Base-by-base conservation (phyloP, 2,113 vertebrate genomes). In the Oceanodroma tethys region DNA sequence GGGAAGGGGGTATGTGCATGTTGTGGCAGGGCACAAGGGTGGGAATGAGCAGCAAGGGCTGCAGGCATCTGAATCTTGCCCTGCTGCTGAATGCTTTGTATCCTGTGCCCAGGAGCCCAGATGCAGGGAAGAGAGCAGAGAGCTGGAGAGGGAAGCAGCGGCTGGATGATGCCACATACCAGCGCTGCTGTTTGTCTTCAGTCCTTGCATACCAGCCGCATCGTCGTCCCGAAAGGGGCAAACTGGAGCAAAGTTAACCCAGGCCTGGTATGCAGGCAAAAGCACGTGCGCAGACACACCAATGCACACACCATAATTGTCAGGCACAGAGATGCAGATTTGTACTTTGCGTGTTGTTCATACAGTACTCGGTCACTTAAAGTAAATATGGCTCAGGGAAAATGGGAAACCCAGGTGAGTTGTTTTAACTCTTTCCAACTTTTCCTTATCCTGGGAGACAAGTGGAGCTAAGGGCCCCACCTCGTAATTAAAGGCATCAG, bases 401-500 rank as follows among this genome's bases (percentile, higher is more conserved):
- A 86, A 80, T 9, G 11, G 42, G 48, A 80, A 70, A 59, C n/a
- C 70, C 72, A 67, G 58, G 50, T 0, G 13, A 93, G 68, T 26
- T 56, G 34, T 71, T 88, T 73, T 6, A 95, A 75, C 11, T 68
- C 36, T 50, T 43, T 76, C 71, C 82, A 89, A 8, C 71, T 84
- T 79, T 40, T 67, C 63, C 73, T 74, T 79, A 26, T 43, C 27
- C 55, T 73, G 58, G 81, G 79, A 81, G 79, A 38, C 13, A 36
- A 72, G 6, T 7, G 34, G 63, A 88, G 45, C 40, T 68, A 20
- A 66, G 59, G 25, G 73, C 60, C 42, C 56, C 81, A 58, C 94
- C 95, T 93, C 3, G 2, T 92, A 80, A 97, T 94, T 90, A 96
- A 67, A 82, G 40, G 42, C 52, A 87, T 66, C 26, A 25, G 68